Conservation (phyloP, 2,888 invertebrate genomes). For the Tyria jacobaeae region DNA sequence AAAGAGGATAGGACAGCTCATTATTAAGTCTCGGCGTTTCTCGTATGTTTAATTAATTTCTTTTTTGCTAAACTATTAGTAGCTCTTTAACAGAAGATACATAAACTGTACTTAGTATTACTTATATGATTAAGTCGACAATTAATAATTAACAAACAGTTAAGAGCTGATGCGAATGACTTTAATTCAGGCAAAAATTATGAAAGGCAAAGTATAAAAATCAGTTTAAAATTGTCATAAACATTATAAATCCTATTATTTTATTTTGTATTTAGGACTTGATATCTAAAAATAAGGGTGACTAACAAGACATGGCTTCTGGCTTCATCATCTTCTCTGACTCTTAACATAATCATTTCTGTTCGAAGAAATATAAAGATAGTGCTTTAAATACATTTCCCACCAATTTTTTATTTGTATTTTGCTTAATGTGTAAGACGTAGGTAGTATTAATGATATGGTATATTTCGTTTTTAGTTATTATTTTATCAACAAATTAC, state of each 20-base stretch:
- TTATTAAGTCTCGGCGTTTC: too few relatives aligned
- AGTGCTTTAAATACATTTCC: conserved; percentile 40
- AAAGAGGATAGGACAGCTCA: too few relatives aligned
- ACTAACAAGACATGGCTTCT: too few relatives aligned
- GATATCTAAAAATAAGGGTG: too few relatives aligned
- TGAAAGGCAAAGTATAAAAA: neutral
- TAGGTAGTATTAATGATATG: conserved; percentile 2
- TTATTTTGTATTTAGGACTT: too few relatives aligned
- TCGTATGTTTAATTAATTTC: too few relatives aligned
- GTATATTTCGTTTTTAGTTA: neutral
- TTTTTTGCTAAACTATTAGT: too few relatives aligned
- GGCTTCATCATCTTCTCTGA: neutral
- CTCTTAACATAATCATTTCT: neutral
- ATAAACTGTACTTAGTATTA: conserved; percentile 1
- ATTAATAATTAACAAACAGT: neutral
- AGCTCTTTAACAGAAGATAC: neutral
- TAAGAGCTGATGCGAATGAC: neutral
- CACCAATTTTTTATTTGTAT: conserved; percentile 35
- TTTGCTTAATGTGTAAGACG: neutral
- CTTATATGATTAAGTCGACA: neutral
- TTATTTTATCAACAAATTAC: neutral
- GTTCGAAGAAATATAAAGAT: conserved; percentile 15
- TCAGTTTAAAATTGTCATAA: neutral
- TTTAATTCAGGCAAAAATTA: neutral
- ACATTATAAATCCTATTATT: too few relatives aligned